Conservation (phyloP, 2,797 vertebrate species). For the Sebastes miniatus region DNA sequence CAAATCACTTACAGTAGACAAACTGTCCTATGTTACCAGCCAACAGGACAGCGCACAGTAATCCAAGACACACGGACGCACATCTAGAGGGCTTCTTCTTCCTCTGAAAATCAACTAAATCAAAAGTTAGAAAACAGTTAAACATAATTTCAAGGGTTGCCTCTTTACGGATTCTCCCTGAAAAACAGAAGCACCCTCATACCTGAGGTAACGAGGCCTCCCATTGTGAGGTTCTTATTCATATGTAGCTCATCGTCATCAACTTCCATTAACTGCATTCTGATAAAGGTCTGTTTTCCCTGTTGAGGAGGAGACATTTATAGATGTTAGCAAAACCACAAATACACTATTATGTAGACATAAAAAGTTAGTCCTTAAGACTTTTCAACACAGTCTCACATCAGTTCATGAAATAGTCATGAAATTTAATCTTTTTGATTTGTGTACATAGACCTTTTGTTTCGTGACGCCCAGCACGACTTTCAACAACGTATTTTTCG, state of each 20-base stretch:
- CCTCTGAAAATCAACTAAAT: neutral
- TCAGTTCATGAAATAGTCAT: too few relatives aligned
- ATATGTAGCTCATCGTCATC: neutral
- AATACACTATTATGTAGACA: neutral
- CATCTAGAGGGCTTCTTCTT: neutral
- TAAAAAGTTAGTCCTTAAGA: neutral
- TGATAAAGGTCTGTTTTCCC: neutral
- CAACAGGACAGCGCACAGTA: constrained; percentile 43
- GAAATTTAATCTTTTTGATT: too few relatives aligned
- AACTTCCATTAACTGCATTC: constrained; percentile 56
- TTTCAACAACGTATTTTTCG: too few relatives aligned
- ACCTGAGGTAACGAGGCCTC: constrained; percentile 21
- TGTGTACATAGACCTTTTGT: too few relatives aligned
- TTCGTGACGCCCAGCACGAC: too few relatives aligned
- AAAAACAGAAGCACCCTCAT: neutral
- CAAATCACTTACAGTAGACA: constrained; percentile 45
- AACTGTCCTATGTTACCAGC: constrained; percentile 50
- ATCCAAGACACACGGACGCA: constrained; percentile 17
- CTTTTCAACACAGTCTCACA: too few relatives aligned
- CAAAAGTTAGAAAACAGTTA: neutral
- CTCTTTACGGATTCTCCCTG: neutral
- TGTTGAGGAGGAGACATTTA: neutral
- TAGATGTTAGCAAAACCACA: neutral
- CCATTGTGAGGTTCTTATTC: neutral
- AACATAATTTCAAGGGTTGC: neutral